Evolutionary conservation across 2,888 invertebrate species (phyloP).

Genomic region (Dolichopus griseipennis): DNA sequence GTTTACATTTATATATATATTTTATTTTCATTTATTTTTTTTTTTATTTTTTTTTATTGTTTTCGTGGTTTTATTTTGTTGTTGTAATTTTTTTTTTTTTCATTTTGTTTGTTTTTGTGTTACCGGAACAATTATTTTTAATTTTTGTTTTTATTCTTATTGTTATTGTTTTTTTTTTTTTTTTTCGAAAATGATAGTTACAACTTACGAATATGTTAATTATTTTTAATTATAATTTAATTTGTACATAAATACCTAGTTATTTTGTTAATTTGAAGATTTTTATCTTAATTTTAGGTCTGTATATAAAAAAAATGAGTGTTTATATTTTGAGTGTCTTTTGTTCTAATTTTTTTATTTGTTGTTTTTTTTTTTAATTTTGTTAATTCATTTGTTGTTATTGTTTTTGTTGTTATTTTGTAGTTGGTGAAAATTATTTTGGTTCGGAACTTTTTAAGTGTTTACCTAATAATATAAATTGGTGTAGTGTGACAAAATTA

Average conservation of each 20-base stretch:
- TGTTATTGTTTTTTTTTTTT: background rate
- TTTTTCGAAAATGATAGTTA: background rate
- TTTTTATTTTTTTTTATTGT: too few relatives aligned
- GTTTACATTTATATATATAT: too few relatives aligned
- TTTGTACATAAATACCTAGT: constrained; percentile 1
- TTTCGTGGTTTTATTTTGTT: too few relatives aligned
- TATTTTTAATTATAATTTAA: background rate
- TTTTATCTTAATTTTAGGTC: background rate
- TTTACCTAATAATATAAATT: background rate
- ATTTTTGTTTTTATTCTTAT: too few relatives aligned
- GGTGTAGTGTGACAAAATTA: background rate
- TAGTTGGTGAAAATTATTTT: too few relatives aligned
- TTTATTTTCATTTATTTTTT: too few relatives aligned
- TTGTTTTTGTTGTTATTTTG: too few relatives aligned
- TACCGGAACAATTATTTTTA: background rate
- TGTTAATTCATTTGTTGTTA: background rate
- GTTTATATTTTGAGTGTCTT: background rate
- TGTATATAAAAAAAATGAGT: too few relatives aligned
- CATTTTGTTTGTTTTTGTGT: background rate
- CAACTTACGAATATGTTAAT: background rate
- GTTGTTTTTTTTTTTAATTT: background rate
- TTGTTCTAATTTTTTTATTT: background rate
- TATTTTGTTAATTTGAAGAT: constrained; percentile 1
- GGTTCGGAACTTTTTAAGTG: background rate
- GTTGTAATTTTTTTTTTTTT: too few relatives aligned